Evolutionary conservation across 2,888 invertebrate species (phyloP).

Genomic region (Meloe dianella): DNA sequence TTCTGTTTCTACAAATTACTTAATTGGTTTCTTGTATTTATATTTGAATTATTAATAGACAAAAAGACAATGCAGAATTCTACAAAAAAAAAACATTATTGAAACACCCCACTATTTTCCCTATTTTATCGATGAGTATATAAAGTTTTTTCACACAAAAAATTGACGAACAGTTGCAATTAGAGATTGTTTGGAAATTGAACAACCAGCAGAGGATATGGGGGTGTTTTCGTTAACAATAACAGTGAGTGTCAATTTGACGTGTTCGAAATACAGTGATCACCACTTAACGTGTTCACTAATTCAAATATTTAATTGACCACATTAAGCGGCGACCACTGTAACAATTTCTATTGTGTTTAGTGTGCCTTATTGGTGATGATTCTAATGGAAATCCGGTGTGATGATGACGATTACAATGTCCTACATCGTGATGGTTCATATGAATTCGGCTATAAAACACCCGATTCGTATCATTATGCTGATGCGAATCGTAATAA

Average conservation of each 20-base stretch:
- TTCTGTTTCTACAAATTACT: conserved; percentile 20
- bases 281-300: not conserved
- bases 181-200: conserved; percentile 13
- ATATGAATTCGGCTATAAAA: conserved; percentile 76
- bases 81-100: conserved; percentile 40
- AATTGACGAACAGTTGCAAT: not conserved
- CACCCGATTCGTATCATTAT: conserved; percentile 73
- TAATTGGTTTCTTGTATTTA: conserved; percentile 21
- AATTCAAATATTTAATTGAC: too few species aligned
- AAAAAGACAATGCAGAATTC: conserved; percentile 46
- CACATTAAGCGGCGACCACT: not conserved
- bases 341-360: conserved; percentile 4
- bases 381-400: conserved; percentile 22
- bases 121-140: conserved; percentile 44
- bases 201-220: conserved; percentile 1
- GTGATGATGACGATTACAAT: conserved; percentile 65
- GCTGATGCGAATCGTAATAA: conserved; percentile 71
- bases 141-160: conserved; percentile 40
- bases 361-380: conserved; percentile 25
- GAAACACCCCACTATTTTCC: conserved; percentile 46
- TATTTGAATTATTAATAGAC: conserved; percentile 44
- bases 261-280: not conserved
- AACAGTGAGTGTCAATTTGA: conserved; percentile 38
- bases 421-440: conserved; percentile 74
- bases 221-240: conserved; percentile 32